These are phyloP conservation scores for Terrapene triunguis DNA, from an alignment of 2,113 vertebrate species.

Conservation along the genomic window DNA sequence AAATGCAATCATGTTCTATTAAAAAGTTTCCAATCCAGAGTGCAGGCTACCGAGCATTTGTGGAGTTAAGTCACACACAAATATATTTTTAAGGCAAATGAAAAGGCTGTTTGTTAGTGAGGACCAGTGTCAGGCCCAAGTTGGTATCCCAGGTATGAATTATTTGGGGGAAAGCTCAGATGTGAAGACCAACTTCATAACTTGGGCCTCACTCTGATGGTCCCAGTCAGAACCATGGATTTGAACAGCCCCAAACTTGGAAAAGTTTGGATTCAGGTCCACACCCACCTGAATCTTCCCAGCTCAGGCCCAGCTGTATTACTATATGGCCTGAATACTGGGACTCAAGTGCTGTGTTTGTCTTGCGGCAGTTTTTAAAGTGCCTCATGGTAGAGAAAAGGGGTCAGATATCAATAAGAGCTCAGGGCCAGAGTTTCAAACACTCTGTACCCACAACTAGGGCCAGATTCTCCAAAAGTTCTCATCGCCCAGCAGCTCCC, in stretches of 20 bases:
- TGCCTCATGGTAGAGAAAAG: neutral
- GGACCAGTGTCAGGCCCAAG: neutral
- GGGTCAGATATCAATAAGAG: neutral
- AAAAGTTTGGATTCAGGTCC: neutral
- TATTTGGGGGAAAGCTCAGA: neutral
- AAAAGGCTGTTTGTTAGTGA: neutral
- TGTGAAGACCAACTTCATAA: neutral
- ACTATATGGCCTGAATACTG: rapidly evolving
- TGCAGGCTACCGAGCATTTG: neutral
- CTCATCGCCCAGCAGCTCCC: neutral
- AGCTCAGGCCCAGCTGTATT: neutral
- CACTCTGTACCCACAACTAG: neutral
- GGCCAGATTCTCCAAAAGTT: neutral
- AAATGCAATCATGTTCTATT: rapidly evolving
- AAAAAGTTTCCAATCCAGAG: neutral
- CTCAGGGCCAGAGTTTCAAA: neutral
- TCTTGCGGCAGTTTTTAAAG: neutral
- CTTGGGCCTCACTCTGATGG: neutral
- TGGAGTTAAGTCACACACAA: neutral
- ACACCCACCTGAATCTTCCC: neutral
- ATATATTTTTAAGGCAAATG: neutral
- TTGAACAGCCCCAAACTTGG: neutral
- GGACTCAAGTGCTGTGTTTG: neutral
- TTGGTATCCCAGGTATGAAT: neutral
- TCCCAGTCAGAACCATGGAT: neutral